These are phyloP conservation scores for Podarcis lilfordi DNA, from an alignment of 2,797 vertebrate species.

Conservation along the genomic window DNA sequence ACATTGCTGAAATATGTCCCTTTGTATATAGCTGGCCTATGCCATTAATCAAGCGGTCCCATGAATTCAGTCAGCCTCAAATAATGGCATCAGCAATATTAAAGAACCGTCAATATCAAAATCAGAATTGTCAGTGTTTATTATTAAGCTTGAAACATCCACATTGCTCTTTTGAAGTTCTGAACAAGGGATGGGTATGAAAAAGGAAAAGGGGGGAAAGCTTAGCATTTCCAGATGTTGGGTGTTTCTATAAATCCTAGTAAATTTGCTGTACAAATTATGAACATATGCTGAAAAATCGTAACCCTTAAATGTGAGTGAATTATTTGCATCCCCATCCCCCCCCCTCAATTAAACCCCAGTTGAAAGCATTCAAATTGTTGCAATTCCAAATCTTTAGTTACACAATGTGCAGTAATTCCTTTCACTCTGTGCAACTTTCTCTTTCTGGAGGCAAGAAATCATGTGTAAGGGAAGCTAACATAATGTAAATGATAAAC, in stretches of 20 bases:
- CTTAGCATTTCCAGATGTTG: conserved; percentile 34
- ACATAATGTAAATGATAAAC: not conserved
- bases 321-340: conserved; percentile 7
- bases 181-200: conserved; percentile 9
- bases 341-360: not conserved
- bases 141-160: conserved; percentile 10
- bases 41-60: not conserved
- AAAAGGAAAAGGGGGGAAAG: not conserved
- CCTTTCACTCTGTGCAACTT: not conserved
- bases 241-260: conserved; percentile 21
- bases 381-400: conserved; percentile 17
- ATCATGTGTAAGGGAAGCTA: not conserved
- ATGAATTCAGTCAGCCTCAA: not conserved
- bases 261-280: conserved; percentile 34
- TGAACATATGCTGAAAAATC: conserved; percentile 33
- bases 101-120: not conserved
- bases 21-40: not conserved
- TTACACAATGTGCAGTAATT: conserved; percentile 15
- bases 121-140: conserved; percentile 11
- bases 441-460: conserved; percentile 1
- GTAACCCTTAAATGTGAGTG: conserved; percentile 11
- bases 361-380: conserved; percentile 22
- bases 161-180: not conserved
- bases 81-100: not conserved
- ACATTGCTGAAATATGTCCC: not conserved